phyloP scores from a whole-genome alignment of 2,113 vertebrate species.

The Ochotona princeps region DNA sequence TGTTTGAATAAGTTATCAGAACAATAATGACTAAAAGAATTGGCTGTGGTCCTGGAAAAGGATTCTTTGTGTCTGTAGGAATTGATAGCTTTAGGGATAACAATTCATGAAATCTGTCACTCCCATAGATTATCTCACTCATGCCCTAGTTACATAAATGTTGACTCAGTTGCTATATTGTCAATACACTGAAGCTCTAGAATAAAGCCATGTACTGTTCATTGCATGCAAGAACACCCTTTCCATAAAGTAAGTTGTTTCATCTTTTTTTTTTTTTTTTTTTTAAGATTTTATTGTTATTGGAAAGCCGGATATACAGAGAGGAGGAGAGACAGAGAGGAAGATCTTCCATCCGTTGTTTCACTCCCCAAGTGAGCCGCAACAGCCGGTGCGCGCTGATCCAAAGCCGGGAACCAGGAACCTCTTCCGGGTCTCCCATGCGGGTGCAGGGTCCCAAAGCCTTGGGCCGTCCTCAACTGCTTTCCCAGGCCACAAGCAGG shows the following conservation, averaged over 20 bases:
- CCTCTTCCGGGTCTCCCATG: too few relatives aligned
- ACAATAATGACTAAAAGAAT: conserved; percentile 1
- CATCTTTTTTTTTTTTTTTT: neutral
- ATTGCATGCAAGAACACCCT: neutral
- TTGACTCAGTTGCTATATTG: neutral
- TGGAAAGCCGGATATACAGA: too few relatives aligned
- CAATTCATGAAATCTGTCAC: neutral
- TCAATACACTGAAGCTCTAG: neutral
- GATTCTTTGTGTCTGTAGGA: neutral
- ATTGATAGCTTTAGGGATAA: neutral
- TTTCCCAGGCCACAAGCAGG: too few relatives aligned
- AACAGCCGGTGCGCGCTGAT: too few relatives aligned
- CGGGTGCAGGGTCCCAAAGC: too few relatives aligned
- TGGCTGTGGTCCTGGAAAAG: neutral
- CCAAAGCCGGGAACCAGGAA: too few relatives aligned
- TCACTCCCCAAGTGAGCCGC: too few relatives aligned
- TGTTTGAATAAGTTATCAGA: neutral
- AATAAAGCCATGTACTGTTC: neutral
- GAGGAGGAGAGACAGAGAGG: too few relatives aligned
- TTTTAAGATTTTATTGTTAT: too few relatives aligned
- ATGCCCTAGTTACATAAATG: neutral
- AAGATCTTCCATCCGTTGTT: too few relatives aligned
- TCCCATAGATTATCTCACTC: neutral
- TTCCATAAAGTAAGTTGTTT: neutral
- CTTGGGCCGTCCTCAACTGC: too few relatives aligned